Conservation (phyloP, 2,797 vertebrate species). For the Serranus cabrilla region DNA sequence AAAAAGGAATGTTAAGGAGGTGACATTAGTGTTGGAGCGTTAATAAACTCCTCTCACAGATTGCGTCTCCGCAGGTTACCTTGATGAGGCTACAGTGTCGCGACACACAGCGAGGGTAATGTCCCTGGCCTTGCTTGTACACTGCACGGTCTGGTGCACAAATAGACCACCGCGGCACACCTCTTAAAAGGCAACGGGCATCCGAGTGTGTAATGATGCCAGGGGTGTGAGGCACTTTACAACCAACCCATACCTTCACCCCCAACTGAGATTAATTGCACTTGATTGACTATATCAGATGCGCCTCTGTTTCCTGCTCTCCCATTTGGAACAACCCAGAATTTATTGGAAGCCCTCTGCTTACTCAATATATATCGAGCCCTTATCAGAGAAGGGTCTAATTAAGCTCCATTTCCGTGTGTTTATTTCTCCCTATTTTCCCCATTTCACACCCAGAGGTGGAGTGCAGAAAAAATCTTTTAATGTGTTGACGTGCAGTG, state of each 20-base stretch:
- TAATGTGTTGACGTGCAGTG: conserved; percentile 34
- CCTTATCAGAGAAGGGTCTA: conserved; percentile 68
- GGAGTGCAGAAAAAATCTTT: conserved; percentile 30
- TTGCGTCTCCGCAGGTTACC: conserved; percentile 70
- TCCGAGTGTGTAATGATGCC: conserved; percentile 78
- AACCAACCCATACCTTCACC: conserved; percentile 72
- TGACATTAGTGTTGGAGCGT: conserved; percentile 54
- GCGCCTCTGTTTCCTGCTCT: conserved; percentile 56
- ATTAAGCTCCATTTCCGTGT: conserved; percentile 68
- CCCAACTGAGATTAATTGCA: conserved; percentile 82
- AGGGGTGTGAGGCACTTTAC: conserved; percentile 72
- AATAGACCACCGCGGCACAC: conserved; percentile 73
- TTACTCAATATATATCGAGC: conserved; percentile 75
- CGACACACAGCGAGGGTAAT: conserved; percentile 76
- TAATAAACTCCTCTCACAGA: conserved; percentile 66
- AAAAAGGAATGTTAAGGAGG: conserved; percentile 21
- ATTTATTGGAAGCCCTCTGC: conserved; percentile 73
- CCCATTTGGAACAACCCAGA: conserved; percentile 63
- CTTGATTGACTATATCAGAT: conserved; percentile 82
- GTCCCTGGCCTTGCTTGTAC: conserved; percentile 81
- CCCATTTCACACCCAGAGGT: conserved; percentile 16
- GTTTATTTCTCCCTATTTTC: conserved; percentile 46
- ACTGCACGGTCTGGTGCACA: conserved; percentile 78
- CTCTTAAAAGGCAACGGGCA: conserved; percentile 75
- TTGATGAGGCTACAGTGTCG: conserved; percentile 73